A percentile compares a stretch with the other conserved stretches of the same genome.
Evolutionary conservation across 2,113 vertebrate species (phyloP).

Genomic region (Fulica atra): DNA sequence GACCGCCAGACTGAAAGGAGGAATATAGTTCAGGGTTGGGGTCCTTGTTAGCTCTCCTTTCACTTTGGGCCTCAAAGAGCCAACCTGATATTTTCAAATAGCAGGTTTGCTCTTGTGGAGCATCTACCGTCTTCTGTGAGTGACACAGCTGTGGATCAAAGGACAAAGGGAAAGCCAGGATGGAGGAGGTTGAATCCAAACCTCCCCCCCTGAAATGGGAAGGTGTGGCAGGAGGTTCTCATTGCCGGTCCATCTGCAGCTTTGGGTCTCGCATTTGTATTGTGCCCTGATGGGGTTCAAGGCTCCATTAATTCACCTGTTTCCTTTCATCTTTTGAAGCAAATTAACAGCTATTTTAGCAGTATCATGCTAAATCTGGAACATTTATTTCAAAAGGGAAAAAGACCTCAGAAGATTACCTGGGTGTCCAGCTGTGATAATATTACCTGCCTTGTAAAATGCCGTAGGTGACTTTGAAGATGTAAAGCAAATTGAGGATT

Average conservation of each 20-base stretch:
- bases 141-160: not conserved
- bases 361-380: not conserved
- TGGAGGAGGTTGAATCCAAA: not conserved
- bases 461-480: constrained; percentile 43
- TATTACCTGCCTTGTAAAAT: constrained; percentile 48
- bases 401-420: constrained; percentile 46
- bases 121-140: not conserved
- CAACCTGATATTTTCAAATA: not conserved
- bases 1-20: not conserved
- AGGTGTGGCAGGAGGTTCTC: not conserved
- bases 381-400: constrained; percentile 16
- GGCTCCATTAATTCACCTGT: not conserved
- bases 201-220: not conserved
- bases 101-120: not conserved
- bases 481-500: constrained; percentile 58
- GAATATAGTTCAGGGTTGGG: not conserved
- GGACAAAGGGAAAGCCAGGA: not conserved
- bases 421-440: constrained; percentile 60
- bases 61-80: not conserved
- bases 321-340: not conserved
- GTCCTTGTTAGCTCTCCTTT: not conserved
- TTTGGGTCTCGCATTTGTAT: not conserved
- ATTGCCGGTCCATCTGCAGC: not conserved
- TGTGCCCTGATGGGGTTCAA: not conserved
- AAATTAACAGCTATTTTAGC: constrained; percentile 38